These are phyloP conservation scores for Vireo griseus DNA, from an alignment of 2,797 vertebrate species.

Conservation along the genomic window DNA sequence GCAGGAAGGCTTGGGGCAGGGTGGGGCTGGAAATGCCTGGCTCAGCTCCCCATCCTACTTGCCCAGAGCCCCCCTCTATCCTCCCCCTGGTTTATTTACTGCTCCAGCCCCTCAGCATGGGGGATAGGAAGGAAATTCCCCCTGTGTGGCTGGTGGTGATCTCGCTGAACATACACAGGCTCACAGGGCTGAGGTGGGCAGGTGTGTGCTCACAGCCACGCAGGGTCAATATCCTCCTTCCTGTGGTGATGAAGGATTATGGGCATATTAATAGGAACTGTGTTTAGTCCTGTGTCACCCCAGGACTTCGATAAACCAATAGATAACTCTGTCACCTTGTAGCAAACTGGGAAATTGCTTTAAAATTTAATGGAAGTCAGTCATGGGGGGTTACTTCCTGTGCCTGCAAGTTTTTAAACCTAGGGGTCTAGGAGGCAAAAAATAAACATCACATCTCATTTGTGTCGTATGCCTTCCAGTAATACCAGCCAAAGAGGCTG, in stretches of 20 bases:
- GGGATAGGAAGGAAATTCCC: neutral
- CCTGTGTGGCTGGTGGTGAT: neutral
- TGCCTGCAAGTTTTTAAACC: neutral
- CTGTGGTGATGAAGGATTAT: rapidly evolving
- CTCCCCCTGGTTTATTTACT: neutral
- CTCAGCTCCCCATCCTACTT: neutral
- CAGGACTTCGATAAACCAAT: neutral
- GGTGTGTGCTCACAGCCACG: neutral
- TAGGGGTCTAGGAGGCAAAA: neutral
- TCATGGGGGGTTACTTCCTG: neutral
- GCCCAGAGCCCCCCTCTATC: neutral
- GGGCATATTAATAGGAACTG: neutral
- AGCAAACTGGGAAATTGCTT: neutral
- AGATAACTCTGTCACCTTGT: neutral
- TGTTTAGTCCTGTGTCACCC: neutral
- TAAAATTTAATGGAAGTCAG: neutral
- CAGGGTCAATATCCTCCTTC: neutral
- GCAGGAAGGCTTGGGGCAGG: neutral
- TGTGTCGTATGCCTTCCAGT: neutral
- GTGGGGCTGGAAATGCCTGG: neutral
- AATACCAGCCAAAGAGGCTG: neutral
- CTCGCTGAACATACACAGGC: neutral
- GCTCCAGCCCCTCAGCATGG: neutral
- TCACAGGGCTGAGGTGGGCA: neutral
- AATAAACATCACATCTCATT: neutral